Base-by-base conservation (phyloP, 2,113 vertebrate species). In the Poeciliopsis turrubarensis region DNA sequence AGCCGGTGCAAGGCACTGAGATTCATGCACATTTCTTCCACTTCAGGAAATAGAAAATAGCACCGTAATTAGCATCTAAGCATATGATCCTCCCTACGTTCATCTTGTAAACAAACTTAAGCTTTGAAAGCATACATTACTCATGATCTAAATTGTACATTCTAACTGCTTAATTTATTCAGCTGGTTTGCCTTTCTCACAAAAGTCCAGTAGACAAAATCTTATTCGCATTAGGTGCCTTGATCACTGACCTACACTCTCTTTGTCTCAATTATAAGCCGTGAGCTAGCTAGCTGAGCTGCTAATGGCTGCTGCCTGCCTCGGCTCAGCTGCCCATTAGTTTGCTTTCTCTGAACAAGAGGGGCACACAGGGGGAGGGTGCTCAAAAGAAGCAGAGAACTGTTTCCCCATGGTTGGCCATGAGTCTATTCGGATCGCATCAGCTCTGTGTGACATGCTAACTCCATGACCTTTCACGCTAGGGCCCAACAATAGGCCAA, bases 231-330 rank as follows among this genome's bases (percentile, higher is more conserved):
- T 44, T 60, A 51, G 84, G 73, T 81, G 79, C 85, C 81, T 85
- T 92, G 89, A 91, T 90, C 91, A 75, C 78, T 91, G 89, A 92
- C 89, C 92, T 85, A 78, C 60, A 84, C 83, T 81, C 83, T 80
- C 74, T 87, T 84, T 17, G 71, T 89, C 87, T 90, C 90, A 88
- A 91, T 93, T 89, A 92, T 81, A 57, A 72, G 78, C 86, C 62
- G 65, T 65, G 70, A 86, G 86, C 72, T 30, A 27, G 70, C 80
- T 82, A 27, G 68, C 89, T 73, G 87, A 83, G 88, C 81, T 80
- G 72, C 68, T 87, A 90, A 89, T 89, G 84, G 87, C 86, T 88
- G 47, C 60, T 71, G 82, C 73, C 89, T 80, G 88, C 81, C 80
- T 85, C 79, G 61, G 68, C 81, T 83, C 87, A 74, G 87, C 83